Conservation (phyloP, 2,797 vertebrate genomes). For the Anas georgica region DNA sequence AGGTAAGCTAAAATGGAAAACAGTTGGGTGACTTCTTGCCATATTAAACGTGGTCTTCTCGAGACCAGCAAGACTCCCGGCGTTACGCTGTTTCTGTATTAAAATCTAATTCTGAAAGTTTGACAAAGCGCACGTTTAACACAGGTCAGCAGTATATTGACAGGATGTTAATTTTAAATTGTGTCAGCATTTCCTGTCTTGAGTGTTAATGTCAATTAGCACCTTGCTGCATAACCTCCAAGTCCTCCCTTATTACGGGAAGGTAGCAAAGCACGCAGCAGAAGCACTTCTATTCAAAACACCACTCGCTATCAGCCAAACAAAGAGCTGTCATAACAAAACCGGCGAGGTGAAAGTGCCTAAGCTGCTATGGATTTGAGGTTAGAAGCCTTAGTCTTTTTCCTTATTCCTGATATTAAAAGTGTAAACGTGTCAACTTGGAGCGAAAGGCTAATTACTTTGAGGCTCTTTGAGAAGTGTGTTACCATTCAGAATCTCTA, state of each 20-base stretch:
- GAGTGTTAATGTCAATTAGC: conserved; percentile 65
- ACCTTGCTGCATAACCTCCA: conserved; percentile 73
- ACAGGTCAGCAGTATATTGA: conserved; percentile 46
- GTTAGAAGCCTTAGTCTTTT: conserved; percentile 45
- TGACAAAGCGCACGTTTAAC: conserved; percentile 52
- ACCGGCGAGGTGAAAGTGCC: conserved; percentile 36
- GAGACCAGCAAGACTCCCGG: background rate
- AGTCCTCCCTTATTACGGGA: conserved; percentile 65
- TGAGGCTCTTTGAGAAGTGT: conserved; percentile 46
- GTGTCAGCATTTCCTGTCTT: conserved; percentile 75
- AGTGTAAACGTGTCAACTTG: conserved; percentile 38
- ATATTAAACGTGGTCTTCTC: conserved; percentile 1
- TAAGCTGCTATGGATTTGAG: conserved; percentile 49
- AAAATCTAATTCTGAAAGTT: conserved; percentile 61
- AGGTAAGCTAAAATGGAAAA: background rate
- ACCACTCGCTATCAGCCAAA: conserved; percentile 61
- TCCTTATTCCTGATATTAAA: conserved; percentile 56
- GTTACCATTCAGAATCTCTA: conserved; percentile 52
- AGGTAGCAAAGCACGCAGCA: conserved; percentile 51
- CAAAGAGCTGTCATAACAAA: conserved; percentile 67
- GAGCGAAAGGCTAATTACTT: conserved; percentile 64
- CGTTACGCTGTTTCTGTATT: background rate
- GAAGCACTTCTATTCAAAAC: conserved; percentile 64
- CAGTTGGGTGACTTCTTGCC: background rate
- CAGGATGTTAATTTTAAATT: conserved; percentile 69